Conservation (phyloP, 2,888 invertebrate genomes). For the Eugnorisma glareosa region DNA sequence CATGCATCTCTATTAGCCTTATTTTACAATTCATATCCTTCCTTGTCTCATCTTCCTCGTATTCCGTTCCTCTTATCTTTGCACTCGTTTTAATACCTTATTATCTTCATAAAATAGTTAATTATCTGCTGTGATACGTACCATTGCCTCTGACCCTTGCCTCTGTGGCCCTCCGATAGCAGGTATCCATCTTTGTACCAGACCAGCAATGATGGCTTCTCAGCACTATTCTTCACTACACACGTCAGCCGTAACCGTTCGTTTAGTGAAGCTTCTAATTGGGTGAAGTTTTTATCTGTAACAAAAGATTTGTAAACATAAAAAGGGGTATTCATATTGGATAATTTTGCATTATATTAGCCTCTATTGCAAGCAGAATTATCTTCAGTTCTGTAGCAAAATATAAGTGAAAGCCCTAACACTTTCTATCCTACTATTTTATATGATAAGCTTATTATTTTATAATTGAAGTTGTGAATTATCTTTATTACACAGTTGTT, state of each 20-base stretch:
- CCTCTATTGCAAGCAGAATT: not conserved
- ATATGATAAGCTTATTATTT: no score
- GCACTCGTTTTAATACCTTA: no score
- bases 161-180: conserved; percentile 74
- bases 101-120: not conserved
- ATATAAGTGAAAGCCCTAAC: not conserved
- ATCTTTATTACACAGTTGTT: not conserved
- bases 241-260: conserved; percentile 85
- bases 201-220: conserved; percentile 71
- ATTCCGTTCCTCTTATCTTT: not conserved
- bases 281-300: conserved; percentile 80
- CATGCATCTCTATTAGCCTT: not conserved
- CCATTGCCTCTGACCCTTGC: conserved; percentile 79
- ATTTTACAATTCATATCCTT: not conserved
- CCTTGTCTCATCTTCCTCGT: not conserved
- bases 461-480: not conserved
- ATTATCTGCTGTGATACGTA: conserved; percentile 61
- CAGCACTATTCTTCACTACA: conserved; percentile 74
- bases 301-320: conserved; percentile 53
- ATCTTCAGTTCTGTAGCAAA: not conserved
- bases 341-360: not conserved
- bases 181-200: conserved; percentile 86
- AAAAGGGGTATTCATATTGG: not conserved
- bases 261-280: conserved; percentile 79
- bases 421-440: no score